A percentile compares a stretch with the other conserved stretches of the same genome.
These are phyloP conservation scores for Corapipo altera DNA, from an alignment of 2,113 vertebrate genomes.

Conservation along the genomic window DNA sequence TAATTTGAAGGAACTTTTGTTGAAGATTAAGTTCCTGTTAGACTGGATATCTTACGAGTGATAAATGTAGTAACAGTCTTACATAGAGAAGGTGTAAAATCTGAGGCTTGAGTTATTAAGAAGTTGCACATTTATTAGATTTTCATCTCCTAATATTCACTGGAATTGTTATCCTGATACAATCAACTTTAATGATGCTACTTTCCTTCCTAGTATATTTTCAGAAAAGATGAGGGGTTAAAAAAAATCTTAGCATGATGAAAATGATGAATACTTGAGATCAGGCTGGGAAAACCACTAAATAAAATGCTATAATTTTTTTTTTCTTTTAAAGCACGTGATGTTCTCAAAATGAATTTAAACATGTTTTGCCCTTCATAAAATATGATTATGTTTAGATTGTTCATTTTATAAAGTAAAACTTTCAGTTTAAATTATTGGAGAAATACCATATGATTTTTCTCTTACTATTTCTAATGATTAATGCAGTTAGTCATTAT, in stretches of 20 bases:
- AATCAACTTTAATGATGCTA: background rate
- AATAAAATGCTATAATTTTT: background rate
- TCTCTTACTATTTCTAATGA: slow-evolving; percentile 5
- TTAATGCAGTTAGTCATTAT: slow-evolving; percentile 10
- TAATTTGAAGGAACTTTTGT: background rate
- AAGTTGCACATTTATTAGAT: background rate
- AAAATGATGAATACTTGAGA: background rate
- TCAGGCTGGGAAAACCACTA: background rate
- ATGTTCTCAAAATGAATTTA: slow-evolving; percentile 23
- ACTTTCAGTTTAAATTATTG: background rate
- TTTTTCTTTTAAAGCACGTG: background rate
- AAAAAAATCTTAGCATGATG: background rate
- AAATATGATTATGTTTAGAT: slow-evolving; percentile 39
- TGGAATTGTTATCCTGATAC: background rate
- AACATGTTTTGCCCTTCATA: background rate
- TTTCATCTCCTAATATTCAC: background rate
- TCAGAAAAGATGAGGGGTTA: fast-evolving
- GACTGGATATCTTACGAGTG: background rate
- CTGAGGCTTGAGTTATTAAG: background rate
- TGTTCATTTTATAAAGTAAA: slow-evolving; percentile 28
- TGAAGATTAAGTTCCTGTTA: background rate
- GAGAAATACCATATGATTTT: slow-evolving; percentile 3
- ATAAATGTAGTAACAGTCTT: background rate
- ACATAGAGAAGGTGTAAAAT: background rate
- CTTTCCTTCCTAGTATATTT: background rate